Evolutionary conservation across 2,888 invertebrate genomes (phyloP).

Genomic region (Ophion ventricosus): DNA sequence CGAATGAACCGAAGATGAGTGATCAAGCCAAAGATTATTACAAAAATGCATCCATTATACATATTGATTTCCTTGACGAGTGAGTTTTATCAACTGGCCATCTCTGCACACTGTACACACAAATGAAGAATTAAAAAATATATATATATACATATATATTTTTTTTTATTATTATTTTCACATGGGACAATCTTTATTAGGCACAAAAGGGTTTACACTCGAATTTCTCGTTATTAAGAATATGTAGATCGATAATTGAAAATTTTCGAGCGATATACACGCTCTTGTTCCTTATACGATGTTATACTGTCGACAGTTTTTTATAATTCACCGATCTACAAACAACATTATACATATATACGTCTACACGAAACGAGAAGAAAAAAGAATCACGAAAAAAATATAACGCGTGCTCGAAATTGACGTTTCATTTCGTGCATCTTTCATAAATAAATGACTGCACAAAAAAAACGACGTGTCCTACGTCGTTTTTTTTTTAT

Average conservation of each 20-base stretch:
- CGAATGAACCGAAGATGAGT: constrained; percentile 23
- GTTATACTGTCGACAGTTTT: constrained; percentile 47
- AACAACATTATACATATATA: constrained; percentile 27
- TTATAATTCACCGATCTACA: constrained; percentile 55
- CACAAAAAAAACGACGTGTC: neutral
- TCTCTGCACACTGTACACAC: neutral
- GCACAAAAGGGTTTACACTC: constrained; percentile 53
- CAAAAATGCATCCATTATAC: constrained; percentile 7
- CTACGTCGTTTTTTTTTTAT: neutral
- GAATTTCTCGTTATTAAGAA: constrained; percentile 31
- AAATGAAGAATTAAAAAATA: constrained; percentile 23
- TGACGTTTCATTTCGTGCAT: neutral
- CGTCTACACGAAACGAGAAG: constrained; percentile 1
- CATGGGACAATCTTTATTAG: constrained; percentile 61
- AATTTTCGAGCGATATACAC: constrained; percentile 48
- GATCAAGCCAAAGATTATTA: constrained; percentile 23
- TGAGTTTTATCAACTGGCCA: constrained; percentile 13
- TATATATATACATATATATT: neutral
- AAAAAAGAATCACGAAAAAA: neutral
- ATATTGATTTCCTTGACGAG: constrained; percentile 30
- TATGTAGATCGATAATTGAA: constrained; percentile 27
- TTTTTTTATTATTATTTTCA: constrained; percentile 28
- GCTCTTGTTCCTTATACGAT: constrained; percentile 58
- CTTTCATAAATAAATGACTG: neutral
- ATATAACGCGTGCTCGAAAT: neutral